phyloP scores from a whole-genome alignment of 2,888 invertebrate genomes.

The Drosophila anomelani region DNA sequence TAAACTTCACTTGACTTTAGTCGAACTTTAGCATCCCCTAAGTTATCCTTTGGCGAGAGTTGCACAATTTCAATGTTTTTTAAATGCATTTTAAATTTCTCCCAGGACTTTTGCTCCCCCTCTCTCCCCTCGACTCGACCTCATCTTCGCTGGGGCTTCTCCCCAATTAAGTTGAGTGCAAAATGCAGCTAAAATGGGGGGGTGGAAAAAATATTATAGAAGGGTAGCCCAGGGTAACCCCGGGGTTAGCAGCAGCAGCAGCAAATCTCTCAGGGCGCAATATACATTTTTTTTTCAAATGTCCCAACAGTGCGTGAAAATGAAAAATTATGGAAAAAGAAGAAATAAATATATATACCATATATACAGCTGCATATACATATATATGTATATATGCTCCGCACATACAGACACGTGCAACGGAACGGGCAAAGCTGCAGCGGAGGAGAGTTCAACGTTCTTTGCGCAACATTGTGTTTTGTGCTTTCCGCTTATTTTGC shows the following conservation, averaged over 20 bases:
- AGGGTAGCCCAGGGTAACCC: constrained; percentile 7
- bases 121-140: neutral
- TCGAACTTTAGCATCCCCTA: constrained; percentile 3
- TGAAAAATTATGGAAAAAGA: constrained; percentile 75
- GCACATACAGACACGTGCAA: constrained; percentile 25
- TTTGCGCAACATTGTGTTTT: constrained; percentile 80
- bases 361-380: constrained; percentile 11
- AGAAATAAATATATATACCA: constrained; percentile 51
- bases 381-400: neutral
- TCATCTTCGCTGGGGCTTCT: constrained; percentile 9
- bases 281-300: constrained; percentile 58
- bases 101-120: constrained; percentile 37
- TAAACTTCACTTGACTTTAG: constrained; percentile 15
- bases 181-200: constrained; percentile 39
- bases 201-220: constrained; percentile 8
- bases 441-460: constrained; percentile 72
- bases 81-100: constrained; percentile 49
- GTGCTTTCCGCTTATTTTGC: constrained; percentile 78
- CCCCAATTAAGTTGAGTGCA: constrained; percentile 75
- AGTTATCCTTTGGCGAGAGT: neutral
- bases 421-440: constrained; percentile 16
- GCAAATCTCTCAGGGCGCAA: constrained; percentile 53
- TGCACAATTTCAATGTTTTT: constrained; percentile 32
- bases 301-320: constrained; percentile 79
- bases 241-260: constrained; percentile 30